Evolutionary conservation across 2,888 invertebrate species (phyloP), one percentile per base, ranked within the genome.

Genomic region (Bruchidius siliquastri): DNA sequence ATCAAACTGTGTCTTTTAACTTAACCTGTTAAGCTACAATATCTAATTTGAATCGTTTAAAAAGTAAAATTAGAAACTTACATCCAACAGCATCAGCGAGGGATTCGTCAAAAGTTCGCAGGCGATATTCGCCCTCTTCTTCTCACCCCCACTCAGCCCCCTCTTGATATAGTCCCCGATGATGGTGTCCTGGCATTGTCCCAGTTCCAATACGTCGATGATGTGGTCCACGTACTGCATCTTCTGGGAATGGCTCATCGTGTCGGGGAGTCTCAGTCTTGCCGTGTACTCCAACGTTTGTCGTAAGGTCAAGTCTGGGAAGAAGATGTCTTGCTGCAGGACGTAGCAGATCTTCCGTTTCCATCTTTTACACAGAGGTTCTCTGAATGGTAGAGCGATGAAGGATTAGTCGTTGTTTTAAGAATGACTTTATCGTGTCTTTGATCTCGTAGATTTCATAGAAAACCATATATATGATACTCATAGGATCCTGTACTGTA

Each of bases 31-130:
- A n/a, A n/a, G n/a, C n/a, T n/a, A n/a, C n/a, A n/a, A n/a, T n/a
- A n/a, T n/a, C n/a, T n/a, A n/a, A n/a, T n/a, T n/a, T n/a, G n/a
- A n/a, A n/a, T n/a, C n/a, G n/a, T n/a, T n/a, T n/a, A n/a, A n/a
- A n/a, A n/a, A n/a, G n/a, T n/a, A n/a, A n/a, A n/a, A n/a, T n/a
- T n/a, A n/a, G n/a, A n/a, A n/a, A n/a, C 92, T 92, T 87, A 93
- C 94, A 86, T 95, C 94, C 72, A 95, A 87, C 49, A 94, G 87
- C 91, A 95, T 92, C 68, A 95, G 86, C 73, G 92, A 90, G 66
- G 94, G 94, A 87, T 94, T 93, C 21, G 93, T 94, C 76, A 95
- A 88, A 79, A 95, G 88, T 86, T 95, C 94, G 84, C 94, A 94
- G 72, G 94, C 94, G 81, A 95, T 94, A 84, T 92, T 94, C 68